phyloP scores from a whole-genome alignment of 2,113 vertebrate genomes.

The Leptobrachium leishanense region DNA sequence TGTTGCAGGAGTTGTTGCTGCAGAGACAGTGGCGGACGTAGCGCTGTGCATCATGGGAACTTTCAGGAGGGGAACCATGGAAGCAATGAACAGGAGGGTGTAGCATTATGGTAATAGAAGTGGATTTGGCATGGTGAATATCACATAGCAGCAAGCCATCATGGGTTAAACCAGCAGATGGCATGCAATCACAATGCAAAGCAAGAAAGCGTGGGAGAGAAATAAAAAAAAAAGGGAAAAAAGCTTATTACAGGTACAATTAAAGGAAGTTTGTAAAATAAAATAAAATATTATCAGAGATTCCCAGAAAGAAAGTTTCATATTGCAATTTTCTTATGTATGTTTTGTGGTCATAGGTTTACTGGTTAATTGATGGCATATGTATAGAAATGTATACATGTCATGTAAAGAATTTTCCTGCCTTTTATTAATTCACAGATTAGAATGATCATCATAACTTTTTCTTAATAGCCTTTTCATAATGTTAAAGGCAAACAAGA shows the following conservation, averaged over 20 bases:
- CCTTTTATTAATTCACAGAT: too few species aligned
- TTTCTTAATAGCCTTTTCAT: too few species aligned
- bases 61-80: slow-evolving; percentile 88
- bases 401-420: too few species aligned
- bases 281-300: slow-evolving; percentile 77
- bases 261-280: slow-evolving; percentile 82
- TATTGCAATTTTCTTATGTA: slow-evolving; percentile 1
- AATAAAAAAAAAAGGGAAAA: slow-evolving; percentile 88
- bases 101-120: slow-evolving; percentile 94
- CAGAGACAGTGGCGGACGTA: slow-evolving; percentile 99
- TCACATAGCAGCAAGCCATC: slow-evolving; percentile 95
- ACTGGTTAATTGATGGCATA: slow-evolving; percentile 23
- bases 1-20: slow-evolving; percentile 99
- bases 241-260: slow-evolving; percentile 97
- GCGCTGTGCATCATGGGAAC: slow-evolving; percentile 99
- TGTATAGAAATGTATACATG: slow-evolving; percentile 44
- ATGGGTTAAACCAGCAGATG: slow-evolving; percentile 98
- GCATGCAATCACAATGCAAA: slow-evolving; percentile 97
- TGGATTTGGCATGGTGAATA: slow-evolving; percentile 88
- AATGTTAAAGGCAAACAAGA: too few species aligned
- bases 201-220: slow-evolving; percentile 90
- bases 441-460: too few species aligned
- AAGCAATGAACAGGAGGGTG: slow-evolving; percentile 93
- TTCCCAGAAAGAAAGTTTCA: slow-evolving; percentile 80
- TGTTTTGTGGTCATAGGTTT: neutral